These are phyloP conservation scores for Gopherus evgoodei DNA, from an alignment of 2,113 vertebrate genomes.

Conservation along the genomic window DNA sequence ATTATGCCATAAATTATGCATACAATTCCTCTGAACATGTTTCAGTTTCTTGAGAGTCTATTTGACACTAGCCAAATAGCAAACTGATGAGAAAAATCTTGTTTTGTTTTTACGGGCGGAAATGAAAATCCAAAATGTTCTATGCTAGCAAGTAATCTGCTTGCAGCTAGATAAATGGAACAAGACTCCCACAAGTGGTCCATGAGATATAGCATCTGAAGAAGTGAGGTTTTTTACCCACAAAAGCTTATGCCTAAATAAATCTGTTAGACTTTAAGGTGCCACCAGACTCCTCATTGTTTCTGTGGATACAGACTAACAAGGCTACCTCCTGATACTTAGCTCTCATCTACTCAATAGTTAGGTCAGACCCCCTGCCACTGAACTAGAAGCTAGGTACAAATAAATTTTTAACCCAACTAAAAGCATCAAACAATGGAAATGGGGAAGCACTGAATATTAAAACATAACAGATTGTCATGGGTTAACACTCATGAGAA, in stretches of 20 bases:
- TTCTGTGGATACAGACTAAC: no score
- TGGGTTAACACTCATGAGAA: not conserved
- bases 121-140: not conserved
- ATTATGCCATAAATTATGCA: not conserved
- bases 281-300: no score
- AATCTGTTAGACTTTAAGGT: no score
- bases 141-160: not conserved
- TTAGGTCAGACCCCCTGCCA: accelerated
- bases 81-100: conserved; percentile 17
- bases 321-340: no score
- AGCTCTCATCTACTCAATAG: not conserved
- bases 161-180: not conserved
- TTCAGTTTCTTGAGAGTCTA: not conserved
- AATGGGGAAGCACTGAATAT: not conserved
- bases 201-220: not conserved
- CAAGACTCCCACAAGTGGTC: conserved; percentile 57
- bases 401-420: not conserved
- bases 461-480: not conserved
- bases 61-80: not conserved
- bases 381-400: not conserved
- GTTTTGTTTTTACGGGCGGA: not conserved
- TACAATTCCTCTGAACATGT: not conserved
- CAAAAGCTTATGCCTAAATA: no score
- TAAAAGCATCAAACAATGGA: not conserved
- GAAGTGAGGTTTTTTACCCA: no score